Percentiles rank a stretch among this genome's conserved stretches.
Evolutionary conservation across 2,113 vertebrate genomes (phyloP).

Genomic region (Lanius ludovicianus): DNA sequence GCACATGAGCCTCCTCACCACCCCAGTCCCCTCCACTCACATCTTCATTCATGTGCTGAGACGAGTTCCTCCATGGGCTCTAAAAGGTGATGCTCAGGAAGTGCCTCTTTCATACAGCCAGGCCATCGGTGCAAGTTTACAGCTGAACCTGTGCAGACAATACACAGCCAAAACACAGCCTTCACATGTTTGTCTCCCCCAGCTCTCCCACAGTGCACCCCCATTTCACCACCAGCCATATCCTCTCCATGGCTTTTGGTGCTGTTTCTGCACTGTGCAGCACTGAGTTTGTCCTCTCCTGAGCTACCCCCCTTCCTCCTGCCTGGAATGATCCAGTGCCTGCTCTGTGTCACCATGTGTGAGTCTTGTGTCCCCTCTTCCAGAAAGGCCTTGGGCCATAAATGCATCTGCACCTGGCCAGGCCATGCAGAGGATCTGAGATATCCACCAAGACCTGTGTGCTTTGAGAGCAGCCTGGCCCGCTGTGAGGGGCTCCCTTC

Average conservation of each 20-base stretch:
- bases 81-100: neutral
- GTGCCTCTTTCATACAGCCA: neutral
- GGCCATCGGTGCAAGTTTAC: neutral
- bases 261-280: neutral
- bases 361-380: neutral
- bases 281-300: neutral
- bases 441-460: fast-evolving
- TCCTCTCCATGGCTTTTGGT: neutral
- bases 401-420: neutral
- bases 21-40: neutral
- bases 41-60: neutral
- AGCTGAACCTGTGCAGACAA: neutral
- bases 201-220: too few relatives aligned
- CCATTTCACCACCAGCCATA: neutral
- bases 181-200: neutral
- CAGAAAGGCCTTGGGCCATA: neutral
- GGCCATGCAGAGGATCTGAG: neutral
- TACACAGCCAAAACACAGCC: neutral
- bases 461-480: neutral
- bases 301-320: neutral
- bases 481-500: fast-evolving
- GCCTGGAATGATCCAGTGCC: neutral
- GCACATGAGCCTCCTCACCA: neutral
- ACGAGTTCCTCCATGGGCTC: neutral
- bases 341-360: neutral